Base-by-base conservation (phyloP, 1,140 invertebrate genomes). In the Acromyrmex echinatior region DNA sequence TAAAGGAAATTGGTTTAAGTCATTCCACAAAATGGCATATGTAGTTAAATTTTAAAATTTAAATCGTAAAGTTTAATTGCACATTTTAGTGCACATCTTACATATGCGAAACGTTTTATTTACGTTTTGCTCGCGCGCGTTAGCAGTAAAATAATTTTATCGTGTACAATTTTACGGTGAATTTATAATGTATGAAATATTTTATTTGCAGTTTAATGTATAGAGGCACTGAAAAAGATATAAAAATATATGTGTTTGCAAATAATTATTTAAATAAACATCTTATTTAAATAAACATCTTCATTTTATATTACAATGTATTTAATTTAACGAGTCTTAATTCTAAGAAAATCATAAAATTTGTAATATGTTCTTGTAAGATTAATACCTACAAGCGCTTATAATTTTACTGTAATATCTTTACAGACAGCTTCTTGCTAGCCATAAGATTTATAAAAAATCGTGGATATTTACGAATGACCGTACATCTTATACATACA, bases 171-270 rank as follows among this genome's bases (percentile, higher is more conserved):
- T 62, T 9, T 73, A 58, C 39, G 12, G 5, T 49, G 3, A 62
- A 62, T 63, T 84, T 39, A 76, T 21, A 73, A 21, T 51, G 18
- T 51, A 49, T 25, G 0, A 62, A 84, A 76, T 14, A 45, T 84
- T 82, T 84, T 76, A 76, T 74, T 74, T 74, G 16, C 39, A 39
- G n/a, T 84, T 70, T 21, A 12, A 74, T 74, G 80, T 84, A 35
- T 74, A 76, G 39, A 84, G 4, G 56, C 25, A 84, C 70, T 62
- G 16, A 9, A 35, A 80, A 70, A 80, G 35, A 39, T 80, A 80
- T 60, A 51, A 45, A 81, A 81, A 71, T 81, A 82, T 74, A 84
- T 84, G 56, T 76, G 28, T 84, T 82, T 74, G 80, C 70, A 84
- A 84, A 84, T 84, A 51, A 76, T 62, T 62, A 79, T 84, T 62